Evolutionary conservation across 2,113 vertebrate genomes (phyloP), one percentile per base, ranked within the genome.

Genomic region (Stomatorhinus ivindoensis): DNA sequence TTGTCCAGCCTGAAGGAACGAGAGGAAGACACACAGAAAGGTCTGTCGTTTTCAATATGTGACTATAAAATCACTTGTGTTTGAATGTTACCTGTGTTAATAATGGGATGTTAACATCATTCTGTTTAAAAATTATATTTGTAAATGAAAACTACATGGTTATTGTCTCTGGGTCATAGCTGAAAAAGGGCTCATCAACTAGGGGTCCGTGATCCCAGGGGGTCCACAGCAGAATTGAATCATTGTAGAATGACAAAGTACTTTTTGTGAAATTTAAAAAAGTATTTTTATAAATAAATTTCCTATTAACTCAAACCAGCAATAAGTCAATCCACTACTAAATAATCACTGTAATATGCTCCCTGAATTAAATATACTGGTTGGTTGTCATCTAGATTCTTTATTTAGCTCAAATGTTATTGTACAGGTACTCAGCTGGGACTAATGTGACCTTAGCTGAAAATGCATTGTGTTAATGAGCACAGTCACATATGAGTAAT

Each of bases 1-100:
- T 92, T 94, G 92, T 96, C 96, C 88, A 93, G 89, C 91, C 97
- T 97, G 91, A 89, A 86, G 42, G 73, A 80, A 42, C 1, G 0
- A 39, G 73, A 93, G 93, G 91, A 42, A n/a, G 13, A 35, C 15
- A 51, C 15, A 35, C 13, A 19, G 27, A 39, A 35, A 76, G 13
- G 15, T 42, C 73, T 19, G 17, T 76, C 1, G 1, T 76, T 76
- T 35, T 35, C 65, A 73, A 35, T 35, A 9, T 69, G 8, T 73
- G 65, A 73, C n/a, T 35, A 35, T 27, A 15, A 73, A 35, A 27
- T 73, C 10, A 11, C 73, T 15, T 76, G 27, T 17, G 0, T 19
- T 8, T 76, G 69, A 39, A 31, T 5, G 69, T 42, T 76, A 76
- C 73, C 1, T 76, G 2, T 17, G 31, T 76, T 19, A 76, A 42